Evolutionary conservation across 2,888 invertebrate genomes (phyloP).

Genomic region (Linnaemya vulpina): DNA sequence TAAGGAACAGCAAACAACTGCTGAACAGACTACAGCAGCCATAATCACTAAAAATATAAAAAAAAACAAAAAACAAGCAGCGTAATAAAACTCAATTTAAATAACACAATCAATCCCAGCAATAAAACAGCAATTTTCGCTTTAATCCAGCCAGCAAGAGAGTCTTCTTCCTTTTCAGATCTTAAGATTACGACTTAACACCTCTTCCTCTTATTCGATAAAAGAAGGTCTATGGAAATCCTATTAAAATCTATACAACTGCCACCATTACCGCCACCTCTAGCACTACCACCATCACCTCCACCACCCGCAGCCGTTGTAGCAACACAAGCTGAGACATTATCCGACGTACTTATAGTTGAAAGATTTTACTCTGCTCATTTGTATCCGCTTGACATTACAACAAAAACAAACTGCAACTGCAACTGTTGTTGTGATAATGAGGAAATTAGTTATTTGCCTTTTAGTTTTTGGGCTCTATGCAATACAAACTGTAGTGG

Average conservation of each 20-base stretch:
- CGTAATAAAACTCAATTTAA: conserved; percentile 5
- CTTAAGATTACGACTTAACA: conserved; percentile 31
- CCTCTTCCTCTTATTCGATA: conserved; percentile 19
- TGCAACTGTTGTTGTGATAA: conserved; percentile 76
- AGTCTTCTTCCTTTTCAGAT: background rate
- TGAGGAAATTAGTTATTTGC: conserved; percentile 77
- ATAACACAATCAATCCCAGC: conserved; percentile 14
- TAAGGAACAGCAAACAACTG: conserved; percentile 35
- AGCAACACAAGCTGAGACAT: conserved; percentile 3
- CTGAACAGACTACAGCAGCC: conserved; percentile 20
- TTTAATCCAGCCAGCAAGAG: background rate
- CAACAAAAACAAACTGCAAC: conserved; percentile 42
- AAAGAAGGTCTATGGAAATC: conserved; percentile 75
- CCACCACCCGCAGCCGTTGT: conserved; percentile 46
- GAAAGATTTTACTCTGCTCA: conserved; percentile 20
- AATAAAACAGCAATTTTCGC: background rate
- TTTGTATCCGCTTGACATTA: conserved; percentile 4
- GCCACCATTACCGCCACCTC: conserved; percentile 67
- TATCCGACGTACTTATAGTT: conserved; percentile 1
- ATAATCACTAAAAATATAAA: too few species aligned
- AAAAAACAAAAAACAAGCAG: background rate
- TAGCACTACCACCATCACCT: conserved; percentile 72
- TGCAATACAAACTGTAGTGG: conserved; percentile 79
- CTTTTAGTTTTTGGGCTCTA: conserved; percentile 77
- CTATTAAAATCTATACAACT: conserved; percentile 67